Conservation (phyloP, 2,797 vertebrate species). For the Lutjanus campechanus region DNA sequence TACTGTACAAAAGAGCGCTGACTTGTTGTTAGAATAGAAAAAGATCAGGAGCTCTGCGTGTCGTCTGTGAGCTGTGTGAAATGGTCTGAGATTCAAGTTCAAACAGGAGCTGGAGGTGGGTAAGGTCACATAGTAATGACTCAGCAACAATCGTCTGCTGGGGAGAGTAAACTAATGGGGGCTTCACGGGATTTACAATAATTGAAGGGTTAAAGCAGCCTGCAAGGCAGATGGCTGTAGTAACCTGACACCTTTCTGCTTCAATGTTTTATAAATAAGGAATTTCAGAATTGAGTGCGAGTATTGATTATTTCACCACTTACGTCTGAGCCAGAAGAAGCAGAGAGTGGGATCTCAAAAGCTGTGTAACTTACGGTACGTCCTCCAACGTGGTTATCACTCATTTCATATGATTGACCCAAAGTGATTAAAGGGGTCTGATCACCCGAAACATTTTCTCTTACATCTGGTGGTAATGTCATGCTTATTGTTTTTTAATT, state of each 20-base stretch:
- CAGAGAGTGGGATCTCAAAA: neutral
- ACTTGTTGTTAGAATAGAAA: fast-evolving
- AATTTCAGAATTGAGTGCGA: constrained; percentile 41
- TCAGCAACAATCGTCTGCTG: constrained; percentile 55
- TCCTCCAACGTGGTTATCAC: too few relatives aligned
- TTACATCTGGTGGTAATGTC: too few relatives aligned
- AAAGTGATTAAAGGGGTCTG: too few relatives aligned
- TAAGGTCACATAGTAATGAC: constrained; percentile 70
- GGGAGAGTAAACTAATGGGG: constrained; percentile 1
- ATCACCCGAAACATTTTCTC: too few relatives aligned
- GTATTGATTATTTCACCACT: constrained; percentile 51
- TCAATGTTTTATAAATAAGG: constrained; percentile 46
- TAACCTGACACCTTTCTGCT: constrained; percentile 28
- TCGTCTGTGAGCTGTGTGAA: neutral
- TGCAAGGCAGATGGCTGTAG: constrained; percentile 3
- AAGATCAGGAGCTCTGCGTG: neutral
- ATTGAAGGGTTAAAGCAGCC: constrained; percentile 16
- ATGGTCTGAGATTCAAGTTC: constrained; percentile 21
- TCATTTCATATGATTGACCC: too few relatives aligned
- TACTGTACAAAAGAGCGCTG: neutral
- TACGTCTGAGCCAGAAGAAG: constrained; percentile 4
- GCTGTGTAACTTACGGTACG: neutral
- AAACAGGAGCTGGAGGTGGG: constrained; percentile 26
- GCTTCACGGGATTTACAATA: constrained; percentile 6
- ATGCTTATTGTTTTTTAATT: too few relatives aligned